Percentiles rank a stretch among this genome's conserved stretches.
Conservation (phyloP, 2,888 invertebrate species). For the Leucania comma region DNA sequence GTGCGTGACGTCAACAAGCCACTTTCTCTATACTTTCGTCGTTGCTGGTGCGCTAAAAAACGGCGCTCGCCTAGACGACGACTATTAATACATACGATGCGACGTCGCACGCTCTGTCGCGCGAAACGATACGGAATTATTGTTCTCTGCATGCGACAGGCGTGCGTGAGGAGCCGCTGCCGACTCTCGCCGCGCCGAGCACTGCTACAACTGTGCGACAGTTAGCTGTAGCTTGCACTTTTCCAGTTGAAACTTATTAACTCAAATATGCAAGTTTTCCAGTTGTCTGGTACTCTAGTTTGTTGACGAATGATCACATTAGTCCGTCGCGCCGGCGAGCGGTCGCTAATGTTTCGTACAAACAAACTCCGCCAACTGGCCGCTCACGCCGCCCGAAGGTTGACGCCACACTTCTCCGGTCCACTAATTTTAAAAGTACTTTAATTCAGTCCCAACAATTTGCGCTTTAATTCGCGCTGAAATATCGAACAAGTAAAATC, state of each 20-base stretch:
- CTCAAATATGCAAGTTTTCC: constrained; percentile 25
- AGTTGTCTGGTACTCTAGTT: constrained; percentile 28
- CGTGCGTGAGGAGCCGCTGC: constrained; percentile 73
- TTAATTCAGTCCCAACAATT: constrained; percentile 74
- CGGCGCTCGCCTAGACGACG: constrained; percentile 83
- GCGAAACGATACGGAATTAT: constrained; percentile 85
- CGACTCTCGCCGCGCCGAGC: constrained; percentile 71
- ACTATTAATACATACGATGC: constrained; percentile 87
- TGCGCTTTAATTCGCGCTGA: constrained; percentile 77
- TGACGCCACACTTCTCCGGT: constrained; percentile 63
- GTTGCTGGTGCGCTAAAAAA: constrained; percentile 89
- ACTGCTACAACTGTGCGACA: constrained; percentile 19
- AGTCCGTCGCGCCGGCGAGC: constrained; percentile 51
- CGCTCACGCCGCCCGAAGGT: constrained; percentile 66
- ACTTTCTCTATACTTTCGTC: constrained; percentile 91
- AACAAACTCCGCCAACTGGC: constrained; percentile 71
- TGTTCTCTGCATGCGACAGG: constrained; percentile 77
- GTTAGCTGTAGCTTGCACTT: constrained; percentile 31
- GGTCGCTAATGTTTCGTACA: constrained; percentile 71
- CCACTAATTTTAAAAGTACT: constrained; percentile 74
- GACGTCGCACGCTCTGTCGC: constrained; percentile 85
- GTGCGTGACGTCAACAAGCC: constrained; percentile 89
- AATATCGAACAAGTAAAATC: constrained; percentile 89
- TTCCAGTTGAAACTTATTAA: constrained; percentile 32
- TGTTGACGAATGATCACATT: constrained; percentile 53